Conservation (phyloP, 2,888 invertebrate genomes). For the Proisotoma minuta region DNA sequence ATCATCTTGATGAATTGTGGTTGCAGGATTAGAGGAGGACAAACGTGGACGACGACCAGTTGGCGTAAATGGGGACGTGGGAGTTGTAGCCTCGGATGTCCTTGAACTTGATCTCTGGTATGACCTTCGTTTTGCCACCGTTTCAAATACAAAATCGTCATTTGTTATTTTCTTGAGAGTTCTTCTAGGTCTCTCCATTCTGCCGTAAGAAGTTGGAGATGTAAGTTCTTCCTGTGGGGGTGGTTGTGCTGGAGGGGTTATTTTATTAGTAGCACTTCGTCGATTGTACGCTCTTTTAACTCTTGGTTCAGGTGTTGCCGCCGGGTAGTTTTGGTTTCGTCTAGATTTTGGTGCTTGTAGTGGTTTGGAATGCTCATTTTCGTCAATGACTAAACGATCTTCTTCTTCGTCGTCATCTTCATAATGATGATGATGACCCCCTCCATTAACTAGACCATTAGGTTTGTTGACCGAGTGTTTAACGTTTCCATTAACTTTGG, state of each 20-base stretch:
- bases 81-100: background rate
- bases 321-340: too few species aligned
- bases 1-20: too few species aligned
- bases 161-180: constrained; percentile 17
- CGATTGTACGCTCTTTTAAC: too few species aligned
- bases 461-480: too few species aligned
- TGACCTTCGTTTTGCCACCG: constrained; percentile 15
- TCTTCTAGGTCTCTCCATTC: constrained; percentile 16
- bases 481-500: background rate
- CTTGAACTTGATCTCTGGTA: constrained; percentile 18
- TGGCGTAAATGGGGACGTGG: background rate
- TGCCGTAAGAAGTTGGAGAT: background rate
- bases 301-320: too few species aligned
- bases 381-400: background rate
- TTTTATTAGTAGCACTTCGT: too few species aligned
- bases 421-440: background rate
- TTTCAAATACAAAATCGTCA: constrained; percentile 27
- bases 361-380: background rate
- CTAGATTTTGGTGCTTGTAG: too few species aligned
- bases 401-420: background rate
- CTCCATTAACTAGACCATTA: too few species aligned
- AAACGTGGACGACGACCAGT: background rate
- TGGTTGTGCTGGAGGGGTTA: too few species aligned
- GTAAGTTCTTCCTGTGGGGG: too few species aligned
- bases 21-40: background rate